Conservation (phyloP, 2,113 vertebrate genomes). For the Penelope pileata region DNA sequence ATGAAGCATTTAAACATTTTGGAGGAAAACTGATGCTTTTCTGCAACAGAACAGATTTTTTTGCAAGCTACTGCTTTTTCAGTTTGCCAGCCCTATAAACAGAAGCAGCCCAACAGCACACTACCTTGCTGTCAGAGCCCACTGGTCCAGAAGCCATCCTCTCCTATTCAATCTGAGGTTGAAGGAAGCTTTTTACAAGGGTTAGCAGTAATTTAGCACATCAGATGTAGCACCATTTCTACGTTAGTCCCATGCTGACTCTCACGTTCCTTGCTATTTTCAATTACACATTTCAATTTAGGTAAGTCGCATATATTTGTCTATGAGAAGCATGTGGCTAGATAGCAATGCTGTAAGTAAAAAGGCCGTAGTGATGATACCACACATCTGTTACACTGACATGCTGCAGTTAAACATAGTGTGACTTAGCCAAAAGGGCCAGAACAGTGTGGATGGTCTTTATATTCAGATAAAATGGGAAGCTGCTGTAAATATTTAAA, state of each 20-base stretch:
- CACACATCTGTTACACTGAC: neutral
- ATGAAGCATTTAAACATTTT: neutral
- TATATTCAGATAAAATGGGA: neutral
- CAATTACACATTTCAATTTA: neutral
- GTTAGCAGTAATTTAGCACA: neutral
- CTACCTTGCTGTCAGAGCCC: neutral
- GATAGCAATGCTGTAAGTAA: neutral
- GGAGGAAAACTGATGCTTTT: neutral
- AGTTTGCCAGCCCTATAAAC: neutral
- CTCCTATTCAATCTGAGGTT: neutral
- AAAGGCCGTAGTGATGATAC: neutral
- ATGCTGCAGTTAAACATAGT: neutral
- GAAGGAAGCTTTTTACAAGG: neutral
- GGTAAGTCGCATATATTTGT: neutral
- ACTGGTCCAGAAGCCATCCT: neutral
- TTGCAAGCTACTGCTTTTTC: neutral
- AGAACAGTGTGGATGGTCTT: neutral
- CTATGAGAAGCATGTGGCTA: neutral
- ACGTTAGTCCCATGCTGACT: neutral
- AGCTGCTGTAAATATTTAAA: neutral
- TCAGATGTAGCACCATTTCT: neutral
- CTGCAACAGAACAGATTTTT: neutral
- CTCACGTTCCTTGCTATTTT: neutral
- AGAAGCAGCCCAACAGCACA: neutral
- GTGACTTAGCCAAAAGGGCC: neutral